phyloP scores from a whole-genome alignment of 2,888 invertebrate genomes.

The Zootermopsis nevadensis region DNA sequence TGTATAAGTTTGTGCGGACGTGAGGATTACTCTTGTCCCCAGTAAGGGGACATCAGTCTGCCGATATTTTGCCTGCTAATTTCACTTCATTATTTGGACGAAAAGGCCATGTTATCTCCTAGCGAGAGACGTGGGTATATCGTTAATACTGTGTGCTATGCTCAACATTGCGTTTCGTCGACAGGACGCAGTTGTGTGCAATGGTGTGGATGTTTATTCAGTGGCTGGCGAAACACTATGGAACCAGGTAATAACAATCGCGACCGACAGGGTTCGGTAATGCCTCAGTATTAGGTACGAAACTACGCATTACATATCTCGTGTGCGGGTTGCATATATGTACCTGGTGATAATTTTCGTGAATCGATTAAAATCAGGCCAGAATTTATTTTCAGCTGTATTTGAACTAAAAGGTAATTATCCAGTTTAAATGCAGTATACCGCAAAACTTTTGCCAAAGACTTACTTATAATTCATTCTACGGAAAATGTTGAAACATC shows the following conservation, averaged over 20 bases:
- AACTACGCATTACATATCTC: conserved; percentile 8
- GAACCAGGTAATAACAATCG: no score
- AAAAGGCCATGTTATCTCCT: conserved; percentile 9
- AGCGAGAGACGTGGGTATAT: not conserved
- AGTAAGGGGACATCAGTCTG: conserved; percentile 50
- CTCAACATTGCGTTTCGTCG: not conserved
- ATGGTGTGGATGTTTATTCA: no score
- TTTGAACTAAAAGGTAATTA: not conserved
- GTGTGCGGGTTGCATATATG: not conserved
- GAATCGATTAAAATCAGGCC: not conserved
- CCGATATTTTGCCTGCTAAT: not conserved
- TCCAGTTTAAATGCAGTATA: not conserved
- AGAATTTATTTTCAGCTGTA: not conserved
- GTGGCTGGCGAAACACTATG: no score
- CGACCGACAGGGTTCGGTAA: no score
- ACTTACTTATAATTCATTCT: no score
- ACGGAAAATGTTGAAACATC: no score
- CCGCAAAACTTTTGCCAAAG: not conserved
- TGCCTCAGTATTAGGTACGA: not conserved
- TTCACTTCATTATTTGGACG: conserved; percentile 2
- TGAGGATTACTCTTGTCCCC: conserved; percentile 82
- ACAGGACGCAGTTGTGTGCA: not conserved
- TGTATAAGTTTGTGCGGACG: conserved; percentile 79
- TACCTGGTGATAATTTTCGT: not conserved
- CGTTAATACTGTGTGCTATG: not conserved